phyloP scores from a whole-genome alignment of 2,797 vertebrate genomes.

The Amazonetta brasiliensis region DNA sequence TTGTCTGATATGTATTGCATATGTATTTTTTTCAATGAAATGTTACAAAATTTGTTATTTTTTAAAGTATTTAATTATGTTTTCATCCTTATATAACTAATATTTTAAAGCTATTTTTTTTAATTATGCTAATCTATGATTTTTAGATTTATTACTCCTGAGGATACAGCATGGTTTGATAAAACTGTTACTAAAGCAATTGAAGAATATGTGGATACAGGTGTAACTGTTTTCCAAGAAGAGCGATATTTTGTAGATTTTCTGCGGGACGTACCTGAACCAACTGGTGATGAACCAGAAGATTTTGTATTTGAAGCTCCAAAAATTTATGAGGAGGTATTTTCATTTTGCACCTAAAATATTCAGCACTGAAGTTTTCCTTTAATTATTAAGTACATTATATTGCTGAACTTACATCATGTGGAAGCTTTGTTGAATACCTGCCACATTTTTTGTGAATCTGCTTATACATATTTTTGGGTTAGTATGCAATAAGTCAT shows the following conservation, averaged over 20 bases:
- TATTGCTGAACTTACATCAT: not conserved
- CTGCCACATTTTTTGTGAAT: not conserved
- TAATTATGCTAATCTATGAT: not conserved
- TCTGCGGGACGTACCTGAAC: constrained; percentile 79
- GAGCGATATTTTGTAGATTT: constrained; percentile 84
- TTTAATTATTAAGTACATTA: not conserved
- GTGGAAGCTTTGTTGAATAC: not conserved
- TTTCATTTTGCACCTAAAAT: not conserved
- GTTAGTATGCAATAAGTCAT: not conserved
- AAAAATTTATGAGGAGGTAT: constrained; percentile 82
- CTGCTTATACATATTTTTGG: not conserved
- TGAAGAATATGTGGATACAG: constrained; percentile 64
- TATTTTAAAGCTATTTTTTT: not conserved
- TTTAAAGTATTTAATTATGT: not conserved
- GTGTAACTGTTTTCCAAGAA: not conserved
- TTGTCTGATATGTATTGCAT: not conserved
- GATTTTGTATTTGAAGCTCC: constrained; percentile 74
- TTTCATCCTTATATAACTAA: not conserved
- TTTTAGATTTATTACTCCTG: constrained; percentile 77
- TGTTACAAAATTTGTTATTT: not conserved
- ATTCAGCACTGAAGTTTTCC: not conserved
- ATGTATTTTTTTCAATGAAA: not conserved
- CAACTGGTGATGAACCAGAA: constrained; percentile 80
- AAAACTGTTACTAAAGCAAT: constrained; percentile 49
- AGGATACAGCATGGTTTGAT: constrained; percentile 81